Evolutionary conservation across 1,140 invertebrate genomes (phyloP).

Genomic region (Scaptodrosophila lebanonensis): DNA sequence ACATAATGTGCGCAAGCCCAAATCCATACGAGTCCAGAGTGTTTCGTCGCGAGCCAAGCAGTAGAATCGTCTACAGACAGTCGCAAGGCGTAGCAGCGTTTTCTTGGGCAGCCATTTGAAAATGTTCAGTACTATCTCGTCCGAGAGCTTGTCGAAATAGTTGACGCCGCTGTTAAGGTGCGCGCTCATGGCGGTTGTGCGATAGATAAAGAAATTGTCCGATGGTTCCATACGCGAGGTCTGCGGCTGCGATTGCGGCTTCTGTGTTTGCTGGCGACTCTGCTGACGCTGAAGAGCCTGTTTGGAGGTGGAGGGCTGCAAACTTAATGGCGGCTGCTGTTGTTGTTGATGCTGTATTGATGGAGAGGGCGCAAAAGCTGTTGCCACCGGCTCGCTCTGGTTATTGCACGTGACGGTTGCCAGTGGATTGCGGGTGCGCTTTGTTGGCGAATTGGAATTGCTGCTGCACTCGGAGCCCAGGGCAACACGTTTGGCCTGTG

Average conservation of each 20-base stretch:
- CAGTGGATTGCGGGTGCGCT: slow-evolving; percentile 59
- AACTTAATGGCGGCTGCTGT: slow-evolving; percentile 27
- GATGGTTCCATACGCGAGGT: slow-evolving; percentile 10
- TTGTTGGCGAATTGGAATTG: slow-evolving; percentile 58
- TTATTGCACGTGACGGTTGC: slow-evolving; percentile 52
- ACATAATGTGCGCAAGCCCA: slow-evolving; percentile 83
- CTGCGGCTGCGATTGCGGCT: neutral
- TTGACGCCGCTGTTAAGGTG: slow-evolving; percentile 72
- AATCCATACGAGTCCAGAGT: slow-evolving; percentile 89
- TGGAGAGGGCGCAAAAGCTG: slow-evolving; percentile 19
- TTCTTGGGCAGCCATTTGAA: slow-evolving; percentile 89
- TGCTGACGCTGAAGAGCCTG: slow-evolving; percentile 41
- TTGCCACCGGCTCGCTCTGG: slow-evolving; percentile 11
- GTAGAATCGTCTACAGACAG: slow-evolving; percentile 83
- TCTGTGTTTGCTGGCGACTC: slow-evolving; percentile 6
- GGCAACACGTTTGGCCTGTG: slow-evolving; percentile 37
- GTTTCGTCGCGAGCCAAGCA: slow-evolving; percentile 87
- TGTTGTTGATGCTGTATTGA: slow-evolving; percentile 15
- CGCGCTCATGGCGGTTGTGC: slow-evolving; percentile 41
- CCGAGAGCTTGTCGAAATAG: slow-evolving; percentile 83
- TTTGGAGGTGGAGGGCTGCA: slow-evolving; percentile 63
- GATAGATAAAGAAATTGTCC: slow-evolving; percentile 62
- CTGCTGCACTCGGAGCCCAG: slow-evolving; percentile 32
- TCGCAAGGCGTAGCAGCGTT: slow-evolving; percentile 83
- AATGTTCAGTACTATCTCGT: slow-evolving; percentile 90